Percentiles rank a stretch among this genome's conserved stretches.
Evolutionary conservation across 2,888 invertebrate species (phyloP).

Genomic region (Diarsia dahlii): DNA sequence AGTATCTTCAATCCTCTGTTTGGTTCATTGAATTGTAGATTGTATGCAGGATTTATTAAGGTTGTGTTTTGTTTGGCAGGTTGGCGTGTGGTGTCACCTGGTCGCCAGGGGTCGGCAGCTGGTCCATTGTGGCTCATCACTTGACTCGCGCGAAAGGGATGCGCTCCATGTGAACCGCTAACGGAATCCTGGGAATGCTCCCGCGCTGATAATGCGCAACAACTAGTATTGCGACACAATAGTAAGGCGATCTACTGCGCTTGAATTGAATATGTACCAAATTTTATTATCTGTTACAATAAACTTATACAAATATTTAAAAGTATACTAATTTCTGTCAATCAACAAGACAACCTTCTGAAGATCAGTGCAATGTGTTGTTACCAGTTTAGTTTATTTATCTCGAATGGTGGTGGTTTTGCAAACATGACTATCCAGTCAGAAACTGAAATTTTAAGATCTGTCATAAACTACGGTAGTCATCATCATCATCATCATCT

Average conservation of each 20-base stretch:
- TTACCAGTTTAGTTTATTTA: not conserved
- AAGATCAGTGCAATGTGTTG: not conserved
- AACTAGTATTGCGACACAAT: constrained; percentile 72
- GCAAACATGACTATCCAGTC: too few species aligned
- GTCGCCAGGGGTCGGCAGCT: constrained; percentile 82
- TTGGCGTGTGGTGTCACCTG: constrained; percentile 81
- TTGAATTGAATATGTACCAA: constrained; percentile 54
- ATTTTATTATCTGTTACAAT: constrained; percentile 47
- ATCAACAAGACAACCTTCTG: constrained; percentile 3
- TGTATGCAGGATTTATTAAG: constrained; percentile 54
- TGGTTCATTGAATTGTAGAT: constrained; percentile 45
- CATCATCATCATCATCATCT: too few species aligned
- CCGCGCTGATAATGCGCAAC: constrained; percentile 76
- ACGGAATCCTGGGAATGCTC: constrained; percentile 86
- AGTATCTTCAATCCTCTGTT: constrained; percentile 66
- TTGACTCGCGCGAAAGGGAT: constrained; percentile 90
- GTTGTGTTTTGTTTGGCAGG: constrained; percentile 65
- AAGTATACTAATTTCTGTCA: constrained; percentile 33
- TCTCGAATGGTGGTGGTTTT: too few species aligned
- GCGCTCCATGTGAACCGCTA: constrained; percentile 85
- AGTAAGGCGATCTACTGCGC: constrained; percentile 78
- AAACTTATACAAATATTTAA: constrained; percentile 45
- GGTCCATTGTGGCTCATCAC: constrained; percentile 87
- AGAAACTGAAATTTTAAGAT: constrained; percentile 1
- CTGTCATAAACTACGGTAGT: not conserved